Conservation (phyloP, 2,797 vertebrate genomes). For the Molossus alvarezi region DNA sequence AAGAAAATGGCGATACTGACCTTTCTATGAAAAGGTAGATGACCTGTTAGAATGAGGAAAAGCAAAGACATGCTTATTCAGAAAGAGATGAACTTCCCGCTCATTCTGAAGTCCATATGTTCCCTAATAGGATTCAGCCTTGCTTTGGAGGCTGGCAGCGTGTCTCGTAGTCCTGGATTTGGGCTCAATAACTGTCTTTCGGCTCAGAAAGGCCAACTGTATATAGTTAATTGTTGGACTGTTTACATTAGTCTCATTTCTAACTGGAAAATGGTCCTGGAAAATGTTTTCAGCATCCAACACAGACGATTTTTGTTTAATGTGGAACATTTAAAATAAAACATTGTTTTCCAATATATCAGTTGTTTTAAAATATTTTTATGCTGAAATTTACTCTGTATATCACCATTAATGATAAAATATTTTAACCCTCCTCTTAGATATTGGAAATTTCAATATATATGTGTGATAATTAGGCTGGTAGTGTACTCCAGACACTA, state of each 20-base stretch:
- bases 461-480: not conserved
- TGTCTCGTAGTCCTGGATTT: conserved; percentile 55
- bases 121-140: conserved; percentile 11
- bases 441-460: not conserved
- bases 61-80: not conserved
- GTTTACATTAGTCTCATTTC: conserved; percentile 64
- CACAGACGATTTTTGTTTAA: conserved; percentile 47
- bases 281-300: conserved; percentile 72
- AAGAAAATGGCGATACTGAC: not conserved
- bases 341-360: not conserved
- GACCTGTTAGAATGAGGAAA: conserved; percentile 40
- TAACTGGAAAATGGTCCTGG: conserved; percentile 60
- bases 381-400: conserved; percentile 1
- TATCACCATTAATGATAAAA: not conserved
- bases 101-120: conserved; percentile 60
- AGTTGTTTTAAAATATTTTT: conserved; percentile 40
- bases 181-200: conserved; percentile 48
- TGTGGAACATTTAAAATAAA: conserved; percentile 69
- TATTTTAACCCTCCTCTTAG: not conserved
- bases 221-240: conserved; percentile 71
- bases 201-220: conserved; percentile 61
- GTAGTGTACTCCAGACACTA: not conserved
- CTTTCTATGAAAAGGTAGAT: conserved; percentile 17
- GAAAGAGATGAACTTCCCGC: not conserved
- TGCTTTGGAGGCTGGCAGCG: not conserved